These are phyloP conservation scores for Mnemiopsis leidyi DNA, from an alignment of 37 sponge, comb jelly and placozoan species.

Conservation along the genomic window DNA sequence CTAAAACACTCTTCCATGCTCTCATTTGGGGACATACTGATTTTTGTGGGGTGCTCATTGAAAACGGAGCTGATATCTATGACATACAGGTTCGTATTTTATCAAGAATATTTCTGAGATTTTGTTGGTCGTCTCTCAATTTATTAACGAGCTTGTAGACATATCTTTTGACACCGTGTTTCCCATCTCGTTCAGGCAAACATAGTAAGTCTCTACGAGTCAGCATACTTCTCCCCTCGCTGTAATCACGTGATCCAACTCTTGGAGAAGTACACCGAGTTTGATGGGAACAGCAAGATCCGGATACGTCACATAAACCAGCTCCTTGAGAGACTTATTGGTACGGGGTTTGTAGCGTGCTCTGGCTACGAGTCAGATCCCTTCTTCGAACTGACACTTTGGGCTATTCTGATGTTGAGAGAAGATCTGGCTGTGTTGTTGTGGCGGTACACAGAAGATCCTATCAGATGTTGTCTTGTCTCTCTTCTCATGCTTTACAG, in stretches of 20 bases:
- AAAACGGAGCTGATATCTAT: conserved; percentile 32
- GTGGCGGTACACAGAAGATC: conserved; percentile 32
- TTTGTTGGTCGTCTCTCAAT: too few species aligned
- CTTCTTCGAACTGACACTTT: conserved; percentile 4
- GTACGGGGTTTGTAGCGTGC: not conserved
- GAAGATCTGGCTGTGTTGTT: conserved; percentile 26
- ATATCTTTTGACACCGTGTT: too few species aligned
- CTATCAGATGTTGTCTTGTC: not conserved
- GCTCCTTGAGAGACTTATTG: not conserved
- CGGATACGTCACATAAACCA: not conserved
- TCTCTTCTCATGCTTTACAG: conserved; percentile 8
- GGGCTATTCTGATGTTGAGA: not conserved
- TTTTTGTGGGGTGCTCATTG: conserved; percentile 46
- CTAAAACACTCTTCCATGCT: conserved; percentile 27
- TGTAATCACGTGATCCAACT: conserved; percentile 21
- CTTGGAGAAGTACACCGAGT: not conserved
- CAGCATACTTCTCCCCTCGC: conserved; percentile 42
- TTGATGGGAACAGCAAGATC: not conserved
- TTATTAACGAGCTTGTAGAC: too few species aligned
- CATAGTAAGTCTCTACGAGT: conserved; percentile 10
- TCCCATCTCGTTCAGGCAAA: conserved; percentile 21
- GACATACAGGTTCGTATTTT: conserved; percentile 55
- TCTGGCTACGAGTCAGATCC: not conserved
- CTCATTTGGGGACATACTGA: not conserved
- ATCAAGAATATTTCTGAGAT: too few species aligned